These are phyloP conservation scores for Mystacornis crossleyi DNA, from an alignment of 2,113 vertebrate genomes.

Conservation along the genomic window DNA sequence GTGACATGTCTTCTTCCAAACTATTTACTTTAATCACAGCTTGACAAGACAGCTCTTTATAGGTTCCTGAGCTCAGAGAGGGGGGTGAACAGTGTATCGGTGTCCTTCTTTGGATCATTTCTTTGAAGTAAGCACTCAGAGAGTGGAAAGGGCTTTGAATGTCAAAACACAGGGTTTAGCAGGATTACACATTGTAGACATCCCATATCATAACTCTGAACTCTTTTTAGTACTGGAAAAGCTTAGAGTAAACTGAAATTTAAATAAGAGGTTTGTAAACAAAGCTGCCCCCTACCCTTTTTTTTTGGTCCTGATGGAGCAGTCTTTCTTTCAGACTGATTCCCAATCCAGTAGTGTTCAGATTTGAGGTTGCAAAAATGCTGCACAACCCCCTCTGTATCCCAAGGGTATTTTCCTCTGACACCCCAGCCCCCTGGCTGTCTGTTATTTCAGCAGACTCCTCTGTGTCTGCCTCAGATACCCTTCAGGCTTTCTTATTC, in stretches of 20 bases:
- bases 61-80: neutral
- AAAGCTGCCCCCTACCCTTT: neutral
- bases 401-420: neutral
- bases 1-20: neutral
- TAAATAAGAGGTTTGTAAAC: neutral
- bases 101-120: neutral
- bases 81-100: rapidly evolving
- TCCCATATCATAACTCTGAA: neutral
- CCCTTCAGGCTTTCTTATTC: neutral
- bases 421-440: no score
- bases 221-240: neutral
- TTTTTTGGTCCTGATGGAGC: neutral
- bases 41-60: neutral
- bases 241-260: neutral
- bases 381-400: neutral
- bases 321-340: neutral
- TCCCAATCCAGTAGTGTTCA: neutral
- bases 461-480: neutral
- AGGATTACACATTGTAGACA: neutral
- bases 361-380: neutral
- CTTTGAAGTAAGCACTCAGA: neutral
- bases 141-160: neutral
- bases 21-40: neutral
- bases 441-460: neutral
- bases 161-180: neutral